Conservation (phyloP, 2,797 vertebrate genomes). For the Artibeus lituratus region DNA sequence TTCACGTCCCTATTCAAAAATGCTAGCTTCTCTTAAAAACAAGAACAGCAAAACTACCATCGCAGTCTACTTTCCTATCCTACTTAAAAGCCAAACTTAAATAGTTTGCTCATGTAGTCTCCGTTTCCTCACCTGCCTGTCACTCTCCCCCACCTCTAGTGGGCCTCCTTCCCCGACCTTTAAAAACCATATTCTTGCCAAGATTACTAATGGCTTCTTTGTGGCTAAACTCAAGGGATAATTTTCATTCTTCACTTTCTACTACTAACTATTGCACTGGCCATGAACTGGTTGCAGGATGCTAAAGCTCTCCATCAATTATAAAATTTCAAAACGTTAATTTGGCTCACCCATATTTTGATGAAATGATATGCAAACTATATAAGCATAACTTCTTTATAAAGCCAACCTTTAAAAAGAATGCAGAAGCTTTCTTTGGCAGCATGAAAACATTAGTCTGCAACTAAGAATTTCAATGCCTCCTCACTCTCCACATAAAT, state of each 20-base stretch:
- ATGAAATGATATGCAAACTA: background rate
- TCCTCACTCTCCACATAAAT: background rate
- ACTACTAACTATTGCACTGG: background rate
- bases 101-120: background rate
- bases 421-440: background rate
- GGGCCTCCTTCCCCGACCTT: background rate
- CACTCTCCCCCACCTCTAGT: background rate
- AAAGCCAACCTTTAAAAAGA: background rate
- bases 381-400: background rate
- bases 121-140: background rate
- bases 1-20: background rate
- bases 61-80: background rate
- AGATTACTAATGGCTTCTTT: background rate
- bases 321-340: constrained; percentile 3
- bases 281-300: background rate
- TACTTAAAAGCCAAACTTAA: background rate
- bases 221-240: background rate
- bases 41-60: background rate
- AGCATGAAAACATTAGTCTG: background rate
- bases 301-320: background rate
- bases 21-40: background rate
- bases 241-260: background rate
- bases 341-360: background rate
- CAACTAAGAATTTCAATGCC: background rate
- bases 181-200: background rate